Evolutionary conservation across 2,113 vertebrate species (phyloP).

Genomic region (Tenrec ecaudatus): DNA sequence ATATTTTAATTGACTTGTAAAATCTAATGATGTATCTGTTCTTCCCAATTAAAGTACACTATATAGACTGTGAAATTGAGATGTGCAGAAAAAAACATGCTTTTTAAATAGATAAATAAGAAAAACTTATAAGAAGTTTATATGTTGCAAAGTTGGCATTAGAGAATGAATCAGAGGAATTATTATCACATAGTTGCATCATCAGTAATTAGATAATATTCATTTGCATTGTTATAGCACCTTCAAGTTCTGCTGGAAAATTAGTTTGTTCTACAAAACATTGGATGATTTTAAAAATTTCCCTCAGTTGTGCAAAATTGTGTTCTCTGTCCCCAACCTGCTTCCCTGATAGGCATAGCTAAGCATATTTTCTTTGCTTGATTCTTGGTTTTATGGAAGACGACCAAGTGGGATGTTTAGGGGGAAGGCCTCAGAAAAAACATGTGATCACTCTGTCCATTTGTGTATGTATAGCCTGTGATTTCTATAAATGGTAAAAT

Average conservation of each 20-base stretch:
- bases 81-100: neutral
- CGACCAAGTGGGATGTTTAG: neutral
- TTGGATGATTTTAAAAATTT: neutral
- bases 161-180: neutral
- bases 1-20: neutral
- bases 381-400: neutral
- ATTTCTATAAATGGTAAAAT: neutral
- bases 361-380: neutral
- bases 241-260: neutral
- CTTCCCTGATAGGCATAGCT: neutral
- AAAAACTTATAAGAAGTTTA: neutral
- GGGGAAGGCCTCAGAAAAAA: no score
- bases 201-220: neutral
- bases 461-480: neutral
- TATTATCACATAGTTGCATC: neutral
- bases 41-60: neutral
- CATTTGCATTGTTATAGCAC: neutral
- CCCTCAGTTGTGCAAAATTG: conserved; percentile 8
- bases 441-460: neutral
- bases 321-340: neutral
- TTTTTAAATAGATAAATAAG: neutral
- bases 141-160: neutral
- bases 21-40: neutral
- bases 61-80: neutral
- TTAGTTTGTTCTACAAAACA: neutral